Percentiles rank a stretch among this genome's conserved stretches.
phyloP scores from a whole-genome alignment of 2,113 vertebrate species.

The Epinephelus fuscoguttatus region DNA sequence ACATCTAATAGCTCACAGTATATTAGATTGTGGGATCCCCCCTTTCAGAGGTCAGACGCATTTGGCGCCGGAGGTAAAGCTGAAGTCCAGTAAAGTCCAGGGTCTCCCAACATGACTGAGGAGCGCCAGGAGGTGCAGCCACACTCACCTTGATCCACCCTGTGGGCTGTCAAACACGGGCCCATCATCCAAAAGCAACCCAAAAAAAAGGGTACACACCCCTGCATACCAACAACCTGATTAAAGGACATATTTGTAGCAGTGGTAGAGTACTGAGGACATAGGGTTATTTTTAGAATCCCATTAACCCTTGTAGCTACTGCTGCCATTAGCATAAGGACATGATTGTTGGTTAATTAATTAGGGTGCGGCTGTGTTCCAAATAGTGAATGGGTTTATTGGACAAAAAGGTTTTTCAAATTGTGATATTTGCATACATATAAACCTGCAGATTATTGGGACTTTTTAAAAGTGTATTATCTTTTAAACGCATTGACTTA shows the following conservation, averaged over 20 bases:
- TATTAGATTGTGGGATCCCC: constrained; percentile 10
- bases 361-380: background rate
- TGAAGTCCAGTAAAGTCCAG: background rate
- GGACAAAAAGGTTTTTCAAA: background rate
- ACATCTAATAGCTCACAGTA: background rate
- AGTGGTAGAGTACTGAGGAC: background rate
- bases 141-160: constrained; percentile 43
- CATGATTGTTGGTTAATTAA: background rate
- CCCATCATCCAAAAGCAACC: background rate
- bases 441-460: background rate
- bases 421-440: background rate
- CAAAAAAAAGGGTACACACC: background rate
- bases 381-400: background rate
- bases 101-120: background rate
- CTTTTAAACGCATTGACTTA: background rate
- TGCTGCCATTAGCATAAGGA: background rate
- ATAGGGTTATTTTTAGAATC: background rate
- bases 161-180: constrained; percentile 48
- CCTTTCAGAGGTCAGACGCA: too few species aligned
- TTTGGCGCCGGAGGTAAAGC: constrained; percentile 12
- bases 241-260: background rate
- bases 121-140: constrained; percentile 7
- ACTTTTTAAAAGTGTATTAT: background rate
- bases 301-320: background rate
- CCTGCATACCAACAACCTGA: background rate